Conservation (phyloP, 2,113 vertebrate genomes). For the Oncorhynchus clarkii region DNA sequence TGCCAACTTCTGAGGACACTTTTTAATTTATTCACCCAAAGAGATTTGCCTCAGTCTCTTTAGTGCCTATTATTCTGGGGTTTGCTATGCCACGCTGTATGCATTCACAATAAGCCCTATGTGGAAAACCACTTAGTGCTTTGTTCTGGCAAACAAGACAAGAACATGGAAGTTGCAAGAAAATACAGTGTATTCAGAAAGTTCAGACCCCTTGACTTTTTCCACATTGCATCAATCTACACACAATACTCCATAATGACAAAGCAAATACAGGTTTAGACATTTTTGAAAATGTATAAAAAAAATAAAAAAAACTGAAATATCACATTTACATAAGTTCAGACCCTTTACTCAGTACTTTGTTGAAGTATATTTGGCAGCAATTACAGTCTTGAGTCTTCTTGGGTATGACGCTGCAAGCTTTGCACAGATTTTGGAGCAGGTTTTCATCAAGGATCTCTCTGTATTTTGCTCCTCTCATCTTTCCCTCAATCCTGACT, state of each 20-base stretch:
- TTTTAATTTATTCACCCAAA: constrained; percentile 57
- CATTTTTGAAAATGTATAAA: too few relatives aligned
- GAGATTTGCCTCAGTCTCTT: constrained; percentile 33
- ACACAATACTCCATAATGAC: neutral
- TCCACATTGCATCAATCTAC: too few relatives aligned
- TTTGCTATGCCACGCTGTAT: constrained; percentile 41
- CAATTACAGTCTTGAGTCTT: too few relatives aligned
- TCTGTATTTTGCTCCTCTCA: too few relatives aligned
- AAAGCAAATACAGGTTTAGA: constrained; percentile 10
- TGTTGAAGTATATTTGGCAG: too few relatives aligned
- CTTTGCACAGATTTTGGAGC: too few relatives aligned
- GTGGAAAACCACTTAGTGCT: constrained; percentile 61
- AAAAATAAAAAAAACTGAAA: too few relatives aligned
- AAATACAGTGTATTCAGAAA: neutral
- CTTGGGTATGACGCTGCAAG: too few relatives aligned
- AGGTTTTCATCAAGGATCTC: too few relatives aligned
- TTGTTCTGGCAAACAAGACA: constrained; percentile 65
- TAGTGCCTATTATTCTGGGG: constrained; percentile 16
- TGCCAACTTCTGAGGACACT: constrained; percentile 46
- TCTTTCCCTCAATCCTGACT: too few relatives aligned
- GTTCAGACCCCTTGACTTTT: neutral
- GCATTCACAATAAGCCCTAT: constrained; percentile 55
- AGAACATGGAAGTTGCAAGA: constrained; percentile 33
- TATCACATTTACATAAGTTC: too few relatives aligned
- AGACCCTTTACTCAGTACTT: too few relatives aligned